Evolutionary conservation across 2,888 invertebrate species (phyloP).

Genomic region (Branchipolynoe longqiensis): DNA sequence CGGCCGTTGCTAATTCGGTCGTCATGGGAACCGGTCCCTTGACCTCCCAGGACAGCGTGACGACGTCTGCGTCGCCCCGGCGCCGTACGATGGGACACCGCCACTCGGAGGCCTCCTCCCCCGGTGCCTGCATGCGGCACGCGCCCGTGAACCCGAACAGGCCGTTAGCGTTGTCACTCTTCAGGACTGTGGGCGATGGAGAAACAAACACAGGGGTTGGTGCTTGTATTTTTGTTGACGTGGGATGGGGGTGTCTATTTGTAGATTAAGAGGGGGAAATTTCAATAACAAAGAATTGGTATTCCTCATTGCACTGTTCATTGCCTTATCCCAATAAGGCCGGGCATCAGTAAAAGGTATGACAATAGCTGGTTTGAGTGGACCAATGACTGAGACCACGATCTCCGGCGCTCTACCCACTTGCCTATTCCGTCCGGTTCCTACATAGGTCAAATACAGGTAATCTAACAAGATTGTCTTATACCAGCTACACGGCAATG

Average conservation of each 20-base stretch:
- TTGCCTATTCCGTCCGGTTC: no score
- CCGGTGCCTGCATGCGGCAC: constrained; percentile 71
- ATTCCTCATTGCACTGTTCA: no score
- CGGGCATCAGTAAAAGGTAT: no score
- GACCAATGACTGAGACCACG: no score
- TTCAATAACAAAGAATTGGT: neutral
- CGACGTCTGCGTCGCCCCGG: constrained; percentile 77
- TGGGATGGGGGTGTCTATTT: neutral
- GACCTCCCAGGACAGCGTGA: constrained; percentile 76
- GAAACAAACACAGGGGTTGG: no score
- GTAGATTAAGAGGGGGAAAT: neutral
- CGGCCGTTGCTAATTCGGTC: constrained; percentile 64
- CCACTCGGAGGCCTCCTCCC: constrained; percentile 69
- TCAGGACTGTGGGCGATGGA: constrained; percentile 78
- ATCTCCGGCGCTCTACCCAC: no score
- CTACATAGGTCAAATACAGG: no score
- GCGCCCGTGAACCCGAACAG: constrained; percentile 76
- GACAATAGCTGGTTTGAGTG: no score
- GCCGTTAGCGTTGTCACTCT: constrained; percentile 81
- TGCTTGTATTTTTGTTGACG: no score
- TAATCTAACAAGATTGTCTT: no score
- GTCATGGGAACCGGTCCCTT: constrained; percentile 19
- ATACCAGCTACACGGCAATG: no score
- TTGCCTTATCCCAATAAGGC: no score
- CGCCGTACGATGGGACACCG: constrained; percentile 74